Base-by-base conservation (phyloP, 2,113 vertebrate species). In the Xyrauchen texanus region DNA sequence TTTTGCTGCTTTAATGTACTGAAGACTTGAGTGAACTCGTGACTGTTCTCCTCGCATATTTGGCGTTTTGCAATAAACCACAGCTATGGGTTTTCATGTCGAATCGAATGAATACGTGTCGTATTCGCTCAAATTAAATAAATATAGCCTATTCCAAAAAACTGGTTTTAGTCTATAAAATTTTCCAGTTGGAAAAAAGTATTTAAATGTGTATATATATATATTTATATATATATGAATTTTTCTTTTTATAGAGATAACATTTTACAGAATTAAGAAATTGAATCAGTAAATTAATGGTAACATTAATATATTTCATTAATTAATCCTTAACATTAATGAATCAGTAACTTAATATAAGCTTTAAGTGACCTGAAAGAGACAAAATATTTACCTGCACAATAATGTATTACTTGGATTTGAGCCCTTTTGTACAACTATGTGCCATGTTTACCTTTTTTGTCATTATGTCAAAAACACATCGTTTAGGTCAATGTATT, bases 1-100 rank as follows among this genome's bases (percentile, higher is more conserved):
- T 63, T 79, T 42, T 34, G 62, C 21, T 63, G 49, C 77, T 81
- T 82, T 76, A 68, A 76, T 82, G 44, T 75, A 67, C 69, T 60
- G 69, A 21, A 76, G 60, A 71, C 55, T 58, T 58, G 51, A 34
- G 21, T 81, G 53, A 75, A 62, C 57, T 16, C n/a, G 16, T 57
- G 58, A 61, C 73, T 44, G 66, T 82, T 72, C 72, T 79, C 57
- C 60, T 57, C 1, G 21, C 21, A 34, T 34, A 74, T 64, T 67
- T 75, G 62, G 47, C 15, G 61, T 81, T 68, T 80, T 45, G 68
- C 74, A 68, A 71, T 81, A 69, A 78, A 34, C 49, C 73, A 67
- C 58, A 61, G 78, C 68, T 78, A 76, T 70, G 76, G 55, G 63
- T 62, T 78, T 71, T 55, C 21, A 68, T 69, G 63, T 34, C 55